These are phyloP conservation scores for Astreopora myriophthalma DNA, from an alignment of 64 coral and sea anemone species.

Conservation along the genomic window DNA sequence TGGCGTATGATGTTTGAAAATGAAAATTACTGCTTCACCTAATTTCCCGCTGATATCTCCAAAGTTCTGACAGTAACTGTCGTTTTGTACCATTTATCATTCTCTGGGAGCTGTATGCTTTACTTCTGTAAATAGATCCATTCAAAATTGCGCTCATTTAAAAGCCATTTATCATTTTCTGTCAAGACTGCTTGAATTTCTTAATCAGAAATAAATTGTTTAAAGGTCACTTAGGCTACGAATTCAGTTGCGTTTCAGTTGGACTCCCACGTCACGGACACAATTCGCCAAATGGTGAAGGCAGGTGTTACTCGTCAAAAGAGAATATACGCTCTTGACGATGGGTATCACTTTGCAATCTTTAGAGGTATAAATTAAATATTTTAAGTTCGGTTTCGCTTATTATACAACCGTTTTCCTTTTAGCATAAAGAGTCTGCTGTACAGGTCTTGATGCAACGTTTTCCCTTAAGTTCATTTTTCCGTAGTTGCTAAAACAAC, in stretches of 20 bases:
- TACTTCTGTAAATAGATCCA: not conserved
- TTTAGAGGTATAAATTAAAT: no score
- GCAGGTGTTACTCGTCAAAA: no score
- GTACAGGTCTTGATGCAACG: no score
- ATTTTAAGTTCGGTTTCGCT: no score
- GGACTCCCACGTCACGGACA: no score
- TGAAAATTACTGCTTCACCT: not conserved
- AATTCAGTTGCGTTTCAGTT: not conserved
- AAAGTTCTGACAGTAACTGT: not conserved
- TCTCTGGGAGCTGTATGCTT: constrained; percentile 1
- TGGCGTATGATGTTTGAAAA: not conserved
- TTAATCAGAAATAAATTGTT: not conserved
- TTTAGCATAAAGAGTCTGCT: no score
- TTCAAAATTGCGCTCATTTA: not conserved
- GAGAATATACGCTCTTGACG: no score
- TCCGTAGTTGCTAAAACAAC: not conserved
- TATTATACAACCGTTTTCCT: no score
- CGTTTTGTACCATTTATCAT: not conserved
- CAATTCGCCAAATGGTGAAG: no score
- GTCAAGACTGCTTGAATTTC: not conserved
- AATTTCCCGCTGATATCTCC: constrained; percentile 9
- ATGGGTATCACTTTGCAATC: no score
- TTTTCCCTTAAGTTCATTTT: not conserved
- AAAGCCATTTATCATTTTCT: constrained; percentile 39
- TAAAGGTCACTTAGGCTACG: not conserved